These are phyloP conservation scores for Ictalurus furcatus DNA, from an alignment of 2,113 vertebrate species.

Conservation along the genomic window DNA sequence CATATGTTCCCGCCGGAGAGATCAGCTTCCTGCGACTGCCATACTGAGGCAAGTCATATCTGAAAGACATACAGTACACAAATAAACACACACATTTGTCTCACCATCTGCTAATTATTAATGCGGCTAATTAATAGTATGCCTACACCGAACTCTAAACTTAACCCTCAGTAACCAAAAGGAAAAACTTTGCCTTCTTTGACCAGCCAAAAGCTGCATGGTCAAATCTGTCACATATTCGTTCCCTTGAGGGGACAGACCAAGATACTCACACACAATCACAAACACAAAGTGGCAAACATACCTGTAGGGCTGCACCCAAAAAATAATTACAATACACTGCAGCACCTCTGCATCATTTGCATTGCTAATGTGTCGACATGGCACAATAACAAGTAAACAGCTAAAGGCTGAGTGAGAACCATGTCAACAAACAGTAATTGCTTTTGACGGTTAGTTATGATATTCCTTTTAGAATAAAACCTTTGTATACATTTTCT, in stretches of 20 bases:
- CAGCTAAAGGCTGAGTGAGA: slow-evolving; percentile 8
- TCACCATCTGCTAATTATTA: background rate
- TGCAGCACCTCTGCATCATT: slow-evolving; percentile 21
- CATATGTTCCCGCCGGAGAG: slow-evolving; percentile 86
- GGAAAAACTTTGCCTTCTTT: background rate
- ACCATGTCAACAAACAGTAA: background rate
- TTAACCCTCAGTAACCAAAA: background rate
- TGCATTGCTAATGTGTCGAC: slow-evolving; percentile 24
- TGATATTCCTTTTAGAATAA: background rate
- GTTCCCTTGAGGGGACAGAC: background rate
- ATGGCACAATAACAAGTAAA: slow-evolving; percentile 10
- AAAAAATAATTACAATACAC: background rate
- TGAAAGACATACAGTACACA: slow-evolving; percentile 64
- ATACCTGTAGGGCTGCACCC: slow-evolving; percentile 13
- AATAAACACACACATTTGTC: background rate
- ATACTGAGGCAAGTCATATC: slow-evolving; percentile 95
- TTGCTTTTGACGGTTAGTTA: background rate
- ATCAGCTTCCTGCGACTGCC: slow-evolving; percentile 92
- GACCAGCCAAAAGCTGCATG: background rate
- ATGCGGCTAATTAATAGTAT: background rate
- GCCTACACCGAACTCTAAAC: background rate
- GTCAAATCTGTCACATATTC: background rate
- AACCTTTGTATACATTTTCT: background rate
- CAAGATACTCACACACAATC: slow-evolving; percentile 33
- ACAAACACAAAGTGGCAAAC: slow-evolving; percentile 23